These are phyloP conservation scores for Carposina sasakii DNA, from an alignment of 1,140 invertebrate genomes.

Conservation along the genomic window DNA sequence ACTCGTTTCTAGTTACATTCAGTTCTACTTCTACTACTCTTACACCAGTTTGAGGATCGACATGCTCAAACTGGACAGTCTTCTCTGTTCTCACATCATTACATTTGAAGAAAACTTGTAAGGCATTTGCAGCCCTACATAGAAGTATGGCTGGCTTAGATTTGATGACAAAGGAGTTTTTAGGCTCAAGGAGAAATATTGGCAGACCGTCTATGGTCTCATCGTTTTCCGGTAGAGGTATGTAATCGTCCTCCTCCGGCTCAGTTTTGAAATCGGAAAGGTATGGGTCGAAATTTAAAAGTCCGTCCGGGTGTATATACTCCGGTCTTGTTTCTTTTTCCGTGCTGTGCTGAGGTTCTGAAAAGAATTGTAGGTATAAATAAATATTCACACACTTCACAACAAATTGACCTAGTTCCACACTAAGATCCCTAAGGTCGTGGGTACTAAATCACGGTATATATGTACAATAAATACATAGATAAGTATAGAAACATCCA, in stretches of 20 bases:
- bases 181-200: constrained; percentile 88
- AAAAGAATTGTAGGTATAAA: constrained; percentile 21
- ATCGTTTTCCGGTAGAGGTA: constrained; percentile 59
- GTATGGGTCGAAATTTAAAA: constrained; percentile 61
- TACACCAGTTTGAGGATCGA: constrained; percentile 89
- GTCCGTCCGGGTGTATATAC: constrained; percentile 60
- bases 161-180: constrained; percentile 89
- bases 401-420: no score
- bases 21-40: constrained; percentile 88
- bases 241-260: constrained; percentile 56
- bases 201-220: constrained; percentile 77
- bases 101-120: constrained; percentile 90
- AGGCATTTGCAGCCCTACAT: constrained; percentile 89
- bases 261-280: constrained; percentile 58
- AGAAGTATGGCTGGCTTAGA: constrained; percentile 88
- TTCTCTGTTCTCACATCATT: constrained; percentile 80
- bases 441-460: not conserved
- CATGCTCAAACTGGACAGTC: constrained; percentile 79
- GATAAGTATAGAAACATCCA: no score
- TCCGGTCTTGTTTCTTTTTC: constrained; percentile 57
- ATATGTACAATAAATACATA: not conserved
- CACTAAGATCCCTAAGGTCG: not conserved
- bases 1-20: constrained; percentile 88
- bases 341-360: constrained; percentile 54
- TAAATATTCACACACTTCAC: no score